phyloP scores from a whole-genome alignment of 2,113 vertebrate species.

The Elachura formosa region DNA sequence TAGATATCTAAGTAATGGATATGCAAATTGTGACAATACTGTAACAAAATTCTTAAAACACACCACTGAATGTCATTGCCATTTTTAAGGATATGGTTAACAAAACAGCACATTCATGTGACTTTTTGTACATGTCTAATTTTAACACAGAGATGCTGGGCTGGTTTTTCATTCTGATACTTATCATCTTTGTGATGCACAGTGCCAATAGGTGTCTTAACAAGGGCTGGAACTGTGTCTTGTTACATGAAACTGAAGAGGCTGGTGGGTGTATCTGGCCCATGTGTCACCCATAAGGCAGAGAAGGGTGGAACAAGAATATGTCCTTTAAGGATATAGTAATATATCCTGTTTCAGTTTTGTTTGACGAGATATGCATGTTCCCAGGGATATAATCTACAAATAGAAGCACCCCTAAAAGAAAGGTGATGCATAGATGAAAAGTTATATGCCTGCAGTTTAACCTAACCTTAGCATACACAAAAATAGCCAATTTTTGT shows the following conservation, averaged over 20 bases:
- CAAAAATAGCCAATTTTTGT: background rate
- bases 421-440: background rate
- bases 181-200: background rate
- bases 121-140: background rate
- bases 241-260: background rate
- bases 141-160: background rate
- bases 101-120: background rate
- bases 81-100: background rate
- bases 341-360: background rate
- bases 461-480: background rate
- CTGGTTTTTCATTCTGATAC: background rate
- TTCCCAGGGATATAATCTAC: background rate
- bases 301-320: background rate
- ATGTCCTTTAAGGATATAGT: background rate
- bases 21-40: background rate
- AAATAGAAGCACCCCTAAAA: background rate
- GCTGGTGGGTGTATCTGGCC: background rate
- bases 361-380: background rate
- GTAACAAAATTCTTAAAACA: background rate
- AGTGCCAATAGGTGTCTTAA: background rate
- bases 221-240: background rate
- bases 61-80: background rate
- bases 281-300: background rate
- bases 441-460: background rate
- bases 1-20: background rate